These are phyloP conservation scores for Prionchulus punctatus DNA, from an alignment of 2,888 invertebrate genomes.

Conservation along the genomic window DNA sequence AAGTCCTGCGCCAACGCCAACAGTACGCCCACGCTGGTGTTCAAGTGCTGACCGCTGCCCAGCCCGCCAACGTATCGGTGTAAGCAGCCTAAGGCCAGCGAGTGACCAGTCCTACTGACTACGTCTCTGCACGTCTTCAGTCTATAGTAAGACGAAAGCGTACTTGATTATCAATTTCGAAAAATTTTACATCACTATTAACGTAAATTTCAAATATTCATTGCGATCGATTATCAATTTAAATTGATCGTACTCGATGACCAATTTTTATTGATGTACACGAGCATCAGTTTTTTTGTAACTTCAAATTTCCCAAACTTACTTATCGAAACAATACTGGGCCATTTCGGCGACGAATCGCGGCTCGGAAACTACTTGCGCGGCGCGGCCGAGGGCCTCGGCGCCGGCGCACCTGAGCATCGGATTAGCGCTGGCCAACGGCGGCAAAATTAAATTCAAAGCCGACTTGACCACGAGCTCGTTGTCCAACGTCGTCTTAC, in stretches of 20 bases:
- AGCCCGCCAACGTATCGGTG: conserved; percentile 88
- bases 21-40: conserved; percentile 80
- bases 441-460: conserved; percentile 24
- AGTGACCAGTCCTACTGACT: conserved; percentile 63
- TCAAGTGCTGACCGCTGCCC: conserved; percentile 83
- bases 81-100: conserved; percentile 81
- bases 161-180: too few relatives aligned
- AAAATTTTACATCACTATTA: too few relatives aligned
- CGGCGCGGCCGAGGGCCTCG: conserved; percentile 80
- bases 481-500: conserved; percentile 16
- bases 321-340: conserved; percentile 68
- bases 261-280: too few relatives aligned
- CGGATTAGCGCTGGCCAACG: conserved; percentile 38
- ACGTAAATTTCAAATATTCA: too few relatives aligned
- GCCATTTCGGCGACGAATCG: conserved; percentile 73
- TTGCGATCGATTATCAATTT: too few relatives aligned
- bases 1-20: conserved; percentile 83
- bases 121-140: conserved; percentile 70
- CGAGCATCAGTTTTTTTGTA: too few relatives aligned
- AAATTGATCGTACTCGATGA: too few relatives aligned
- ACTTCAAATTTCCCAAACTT: conserved; percentile 15
- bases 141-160: too few relatives aligned
- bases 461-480: neutral
- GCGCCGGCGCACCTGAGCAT: conserved; percentile 77
- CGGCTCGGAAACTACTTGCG: conserved; percentile 69